Evolutionary conservation across 35 echinoderm and acorn worm species (phyloP), one percentile per base, ranked within the genome.

Genomic region (Acanthaster planci): DNA sequence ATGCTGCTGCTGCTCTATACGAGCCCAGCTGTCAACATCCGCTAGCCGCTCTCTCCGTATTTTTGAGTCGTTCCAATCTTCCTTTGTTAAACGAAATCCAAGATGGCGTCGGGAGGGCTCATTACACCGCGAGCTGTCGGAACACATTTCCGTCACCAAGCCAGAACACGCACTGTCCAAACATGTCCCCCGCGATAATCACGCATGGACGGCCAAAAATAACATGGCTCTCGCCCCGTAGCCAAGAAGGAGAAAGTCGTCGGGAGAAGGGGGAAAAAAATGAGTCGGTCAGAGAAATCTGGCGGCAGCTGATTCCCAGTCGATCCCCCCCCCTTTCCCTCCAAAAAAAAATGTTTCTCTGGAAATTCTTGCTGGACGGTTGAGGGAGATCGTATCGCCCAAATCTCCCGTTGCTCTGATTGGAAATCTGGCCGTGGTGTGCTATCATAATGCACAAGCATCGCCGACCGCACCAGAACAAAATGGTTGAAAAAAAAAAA

Each of bases 151-250:
- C 64, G 10, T 72, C 64, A 72, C 64, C 26, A 29, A 72, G 34
- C 64, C 64, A 26, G 19, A 72, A 72, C 64, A 29, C 64, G 64
- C 64, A 26, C 64, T 72, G 64, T 72, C 64, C 64, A 72, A 72
- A 72, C 64, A 72, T 29, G 14, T 60, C 57, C 19, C 64, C 64
- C 64, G 15, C 34, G 64, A 72, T 72, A 72, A 72, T 72, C 26
- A 72, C 64, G 64, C 64, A 29, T 72, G 23, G 64, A 26, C 34
- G 22, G 64, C 64, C 34, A 72, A 72, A 34, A 72, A 72, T 72
- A 72, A 72, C 64, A 72, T 72, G 23, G 10, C 64, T 34, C 64
- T 26, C 21, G 64, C 34, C 64, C 26, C 64, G 23, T 34, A 60
- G 34, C 64, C 18, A 72, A 8, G 56, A 18, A n/a, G 18, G 21